Evolutionary conservation across 2,113 vertebrate species (phyloP), one percentile per base, ranked within the genome.

Genomic region (Odontophorus gujanensis): DNA sequence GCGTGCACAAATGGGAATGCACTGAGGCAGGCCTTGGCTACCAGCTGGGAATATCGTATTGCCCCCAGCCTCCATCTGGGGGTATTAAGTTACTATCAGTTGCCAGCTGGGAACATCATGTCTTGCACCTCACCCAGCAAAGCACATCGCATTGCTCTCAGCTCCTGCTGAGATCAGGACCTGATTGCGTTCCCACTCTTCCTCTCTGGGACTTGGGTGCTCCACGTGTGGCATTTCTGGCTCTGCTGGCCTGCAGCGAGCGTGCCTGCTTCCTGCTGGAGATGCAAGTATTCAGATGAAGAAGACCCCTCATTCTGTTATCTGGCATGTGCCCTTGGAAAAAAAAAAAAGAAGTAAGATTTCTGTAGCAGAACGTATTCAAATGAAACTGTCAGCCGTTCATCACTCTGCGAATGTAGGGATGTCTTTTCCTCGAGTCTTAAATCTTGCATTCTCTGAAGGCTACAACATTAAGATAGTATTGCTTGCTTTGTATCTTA

Each of bases 11-110:
- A 47, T 69, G 90, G 93, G 95, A 96, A 91, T 38, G 62, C 81
- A 65, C 90, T 34, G 67, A 90, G 85, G 92, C 88, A 90, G 26
- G 43, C 85, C 58, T 26, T 84, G 93, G 89, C 92, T 97, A 95
- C 97, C 97, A 98, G 96, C 97, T 97, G 97, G 96, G 96, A 96
- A 74, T 96, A 93, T 94, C 96, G 3, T 7, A 94, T 97, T 12
- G 11, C 92, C 95, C 90, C 89, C 92, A 69, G 88, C 81, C 95
- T 97, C 96, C 96, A 84, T 93, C 97, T 97, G 97, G 42, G 96
- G 96, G 90, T 94, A 96, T 96, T 92, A 95, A 96, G 96, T 97
- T 96, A 96, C 75, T 28, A 85, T 93, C 71, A 93, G 95, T 89
- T 93, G 90, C 97, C 97, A 97, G 96, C 97, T 98, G 97, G 97